Base-by-base conservation (phyloP, 2,888 invertebrate species). In the Dolichomitus sp. region DNA sequence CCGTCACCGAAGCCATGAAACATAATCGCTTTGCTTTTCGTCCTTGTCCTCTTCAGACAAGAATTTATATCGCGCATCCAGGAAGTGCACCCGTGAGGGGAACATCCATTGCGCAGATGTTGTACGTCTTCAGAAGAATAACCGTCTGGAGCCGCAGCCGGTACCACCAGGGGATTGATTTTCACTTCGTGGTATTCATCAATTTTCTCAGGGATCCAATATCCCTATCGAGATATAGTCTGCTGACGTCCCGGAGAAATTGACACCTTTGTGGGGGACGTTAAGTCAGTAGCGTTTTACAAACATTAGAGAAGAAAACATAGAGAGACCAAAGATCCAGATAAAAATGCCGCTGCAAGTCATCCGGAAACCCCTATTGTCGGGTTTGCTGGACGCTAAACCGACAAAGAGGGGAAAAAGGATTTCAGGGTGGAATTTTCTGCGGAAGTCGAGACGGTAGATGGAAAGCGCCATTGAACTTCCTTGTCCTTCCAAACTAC, bases 381-480 rank as follows among this genome's bases (percentile, higher is more conserved):
- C 57, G 4, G n/a, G 54, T 70, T 75, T 27, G 45, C 52, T 37
- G 63, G 33, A 30, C 14, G 63, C 19, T 75, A 45, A 61, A 76
- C 42, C 19, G 48, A 17, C 54, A 57, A 33, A 48, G 37, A 75
- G 63, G 45, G 40, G 23, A 17, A 61, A 69, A 68, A 57, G 66
- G 37, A 52, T 19, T 61, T 40, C 37, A 45, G 61, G 33, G 14
- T n/a, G 40, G 63, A 65, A 69, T 80, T 80, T 40, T 50, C 59
- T 59, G 50, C 50, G 81, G 50, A 81, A 81, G 59, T 76, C 74
- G 52, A 66, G 40, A 54, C 42, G 50, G 54, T 40, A 63, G 42
- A 42, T 74, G 73, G 50, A 68, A 48, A 69, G 68, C 45, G 27
- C 54, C 54, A 50, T 72, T 57, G 61, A 30, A 50, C 59, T 77